Base-by-base conservation (phyloP, 2,113 vertebrate genomes). In the Corydoras sp. region DNA sequence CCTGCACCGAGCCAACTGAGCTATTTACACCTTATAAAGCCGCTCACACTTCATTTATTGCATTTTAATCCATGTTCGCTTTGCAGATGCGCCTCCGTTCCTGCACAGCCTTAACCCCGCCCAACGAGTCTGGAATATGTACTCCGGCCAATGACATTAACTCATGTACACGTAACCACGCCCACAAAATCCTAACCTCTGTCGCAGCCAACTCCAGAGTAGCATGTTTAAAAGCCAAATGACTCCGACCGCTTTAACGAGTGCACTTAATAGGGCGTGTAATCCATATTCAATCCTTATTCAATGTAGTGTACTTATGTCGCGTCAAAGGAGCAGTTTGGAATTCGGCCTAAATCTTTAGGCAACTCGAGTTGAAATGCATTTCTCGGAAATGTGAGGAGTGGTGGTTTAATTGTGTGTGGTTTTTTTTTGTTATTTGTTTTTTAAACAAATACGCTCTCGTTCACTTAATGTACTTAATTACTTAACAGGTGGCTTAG, bases 21-120 rank as follows among this genome's bases (percentile, higher is more conserved):
- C 15, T 18, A 7, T 51, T 35, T 24, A 56, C 43, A 8, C 51
- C 18, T 14, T 5, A 67, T 29, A 3, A 18, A 3, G 10, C 62
- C 48, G 51, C 48, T 60, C 18, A 8, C 50, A 14, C 10, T 12
- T n/a, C 0, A 69, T 80, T 48, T 18, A 5, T 32, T 13, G 10
- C 49, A 61, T 30, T 77, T 76, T 50, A 14, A 63, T 53, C 58
- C 11, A 11, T 24, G 73, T 14, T 75, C 74, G 62, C 75, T 65
- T 12, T 65, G 53, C 85, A 88, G 88, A 85, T 87, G 88, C 81
- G 80, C 81, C 59, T 62, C 73, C 29, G 65, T 66, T 67, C 74
- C 66, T 62, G 69, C 69, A 75, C 74, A 69, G 5, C 24, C 9
- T 68, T 78, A 76, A 69, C 63, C 61, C 71, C 81, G 69, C 81